Evolutionary conservation across 2,113 vertebrate species (phyloP).

Genomic region (Carassius gibelio): DNA sequence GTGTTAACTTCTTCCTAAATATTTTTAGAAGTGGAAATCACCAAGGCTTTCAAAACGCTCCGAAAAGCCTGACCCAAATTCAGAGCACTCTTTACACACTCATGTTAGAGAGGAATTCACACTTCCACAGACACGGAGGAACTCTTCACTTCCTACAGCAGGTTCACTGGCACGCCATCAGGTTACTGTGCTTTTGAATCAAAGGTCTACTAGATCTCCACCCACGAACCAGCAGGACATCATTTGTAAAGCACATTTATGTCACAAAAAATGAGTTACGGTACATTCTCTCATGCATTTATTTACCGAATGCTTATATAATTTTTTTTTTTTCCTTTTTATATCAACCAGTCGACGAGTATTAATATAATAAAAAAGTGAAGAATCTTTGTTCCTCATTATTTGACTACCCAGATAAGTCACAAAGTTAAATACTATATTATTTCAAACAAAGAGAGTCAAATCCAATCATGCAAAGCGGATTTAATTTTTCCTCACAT

Average conservation of each 20-base stretch:
- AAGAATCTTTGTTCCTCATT: background rate
- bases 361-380: background rate
- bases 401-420: background rate
- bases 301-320: background rate
- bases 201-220: background rate
- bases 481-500: background rate
- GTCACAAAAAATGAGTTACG: background rate
- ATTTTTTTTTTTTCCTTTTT: background rate
- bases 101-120: background rate
- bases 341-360: background rate
- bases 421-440: background rate
- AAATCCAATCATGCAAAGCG: background rate
- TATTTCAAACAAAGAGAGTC: background rate
- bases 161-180: background rate
- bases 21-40: conserved; percentile 45
- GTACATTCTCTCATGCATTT: background rate
- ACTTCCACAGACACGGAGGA: conserved; percentile 19
- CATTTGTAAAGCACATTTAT: background rate
- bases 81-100: background rate
- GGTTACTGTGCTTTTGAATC: background rate
- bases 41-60: conserved; percentile 18
- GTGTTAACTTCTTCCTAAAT: conserved; percentile 24
- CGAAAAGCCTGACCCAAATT: background rate
- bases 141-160: conserved; percentile 7
- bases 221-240: background rate